Base-by-base conservation (phyloP, 2,888 invertebrate species). In the Dascillus cervinus region DNA sequence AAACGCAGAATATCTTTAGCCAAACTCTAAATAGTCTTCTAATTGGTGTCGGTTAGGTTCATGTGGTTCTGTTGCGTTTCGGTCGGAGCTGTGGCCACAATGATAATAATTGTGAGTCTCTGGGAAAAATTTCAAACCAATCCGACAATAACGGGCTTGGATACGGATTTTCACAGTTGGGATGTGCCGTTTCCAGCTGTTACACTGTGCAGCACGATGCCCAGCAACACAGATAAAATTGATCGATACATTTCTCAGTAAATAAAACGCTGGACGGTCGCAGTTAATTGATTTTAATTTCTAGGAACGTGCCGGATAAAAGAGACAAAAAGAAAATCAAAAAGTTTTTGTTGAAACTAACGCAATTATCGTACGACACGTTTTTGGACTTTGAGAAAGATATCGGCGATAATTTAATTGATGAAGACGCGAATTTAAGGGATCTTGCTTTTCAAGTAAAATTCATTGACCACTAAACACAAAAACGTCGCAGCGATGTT, bases 71-170 rank as follows among this genome's bases (percentile, higher is more conserved):
- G 78, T 47, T 82, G 83, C 50, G 79, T 82, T 4, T 69, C 73
- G 4, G 53, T 62, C 22, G 83, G 85, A 1, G 72, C 81, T 1
- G 72, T 81, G 0, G 77, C 83, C 0, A 81, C 83, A 1, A 69
- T 79, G 41, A 76, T 81, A 22, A 84, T 85, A 38, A 86, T 87
- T 29, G 72, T 79, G 24, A 82, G 80, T 50, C 67, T 86, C 14
- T 83, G 85, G 84, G 78, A 82, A 50, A 86, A 84, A 58, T 87
- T 87, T 59, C 83, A 84, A 67, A 84, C 82, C 0, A 83, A 83
- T 65, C 86, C 87, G 3, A 86, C 85, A 0, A 82, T 86, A 30
- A 86, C 84, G 14, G 82, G 82, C 22, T 67, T 86, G 49, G 84
- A 85, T 55, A 84, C 83, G 1, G 83, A 84, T 62, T 84, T 83